These are phyloP conservation scores for Calcarius ornatus DNA, from an alignment of 2,113 vertebrate genomes.

Conservation along the genomic window DNA sequence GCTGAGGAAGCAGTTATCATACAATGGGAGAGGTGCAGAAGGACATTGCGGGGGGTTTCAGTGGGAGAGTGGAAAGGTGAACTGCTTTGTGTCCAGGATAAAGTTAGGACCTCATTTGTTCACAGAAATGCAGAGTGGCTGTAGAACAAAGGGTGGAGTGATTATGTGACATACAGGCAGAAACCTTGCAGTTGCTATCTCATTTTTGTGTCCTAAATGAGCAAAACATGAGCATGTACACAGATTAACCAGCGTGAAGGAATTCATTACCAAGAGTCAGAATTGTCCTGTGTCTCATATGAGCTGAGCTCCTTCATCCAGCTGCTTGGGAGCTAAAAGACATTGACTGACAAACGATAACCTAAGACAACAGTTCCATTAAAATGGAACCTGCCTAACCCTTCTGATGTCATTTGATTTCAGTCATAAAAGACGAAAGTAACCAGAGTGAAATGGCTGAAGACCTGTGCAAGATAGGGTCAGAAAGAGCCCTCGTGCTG, in stretches of 20 bases:
- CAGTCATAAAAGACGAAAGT: conserved; percentile 98
- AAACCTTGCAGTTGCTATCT: not conserved
- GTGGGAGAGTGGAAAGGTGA: not conserved
- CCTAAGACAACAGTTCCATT: conserved; percentile 52
- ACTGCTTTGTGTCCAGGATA: not conserved
- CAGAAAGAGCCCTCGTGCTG: conserved; percentile 97
- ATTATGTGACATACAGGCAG: not conserved
- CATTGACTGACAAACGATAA: not conserved
- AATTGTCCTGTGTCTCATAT: not conserved
- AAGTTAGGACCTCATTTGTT: not conserved
- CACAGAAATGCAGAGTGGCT: not conserved
- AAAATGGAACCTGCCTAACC: conserved; percentile 59
- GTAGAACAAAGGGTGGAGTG: not conserved
- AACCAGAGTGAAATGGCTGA: conserved; percentile 96
- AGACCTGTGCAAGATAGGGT: conserved; percentile 94
- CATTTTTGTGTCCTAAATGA: not conserved
- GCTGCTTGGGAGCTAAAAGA: not conserved
- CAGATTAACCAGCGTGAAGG: not conserved
- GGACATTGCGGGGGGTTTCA: fast-evolving
- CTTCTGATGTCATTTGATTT: conserved; percentile 87
- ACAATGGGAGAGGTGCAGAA: not conserved
- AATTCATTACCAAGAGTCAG: not conserved
- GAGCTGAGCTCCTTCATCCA: not conserved
- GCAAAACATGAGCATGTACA: not conserved
- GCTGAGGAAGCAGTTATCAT: not conserved